phyloP scores from a whole-genome alignment of 2,113 vertebrate genomes.

The Notothenia rossii region DNA sequence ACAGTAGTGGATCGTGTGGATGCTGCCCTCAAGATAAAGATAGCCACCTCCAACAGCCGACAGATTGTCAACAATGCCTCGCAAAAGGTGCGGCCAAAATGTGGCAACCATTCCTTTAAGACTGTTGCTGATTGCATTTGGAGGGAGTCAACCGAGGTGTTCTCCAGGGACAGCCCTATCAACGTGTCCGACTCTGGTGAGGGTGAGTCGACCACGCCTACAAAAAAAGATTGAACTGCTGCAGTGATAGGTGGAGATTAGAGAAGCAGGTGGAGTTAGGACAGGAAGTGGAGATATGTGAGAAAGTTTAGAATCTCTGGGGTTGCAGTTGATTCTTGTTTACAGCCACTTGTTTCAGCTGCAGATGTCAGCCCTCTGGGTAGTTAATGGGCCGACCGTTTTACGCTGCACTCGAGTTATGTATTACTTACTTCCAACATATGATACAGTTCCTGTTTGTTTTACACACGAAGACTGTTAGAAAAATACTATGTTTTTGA shows the following conservation, averaged over 20 bases:
- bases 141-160: conserved; percentile 98
- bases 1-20: conserved; percentile 98
- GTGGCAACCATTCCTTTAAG: conserved; percentile 92
- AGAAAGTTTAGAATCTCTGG: conserved; percentile 74
- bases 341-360: conserved; percentile 87
- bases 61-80: conserved; percentile 95
- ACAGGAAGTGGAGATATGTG: conserved; percentile 34
- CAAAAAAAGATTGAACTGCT: conserved; percentile 92
- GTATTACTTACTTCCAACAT: conserved; percentile 76
- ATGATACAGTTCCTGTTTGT: conserved; percentile 64
- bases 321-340: conserved; percentile 84
- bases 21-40: conserved; percentile 97
- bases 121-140: conserved; percentile 94
- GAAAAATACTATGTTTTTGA: conserved; percentile 54
- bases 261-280: conserved; percentile 17
- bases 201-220: conserved; percentile 91
- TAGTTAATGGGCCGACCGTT: conserved; percentile 78
- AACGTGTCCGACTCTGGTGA: conserved; percentile 93
- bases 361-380: conserved; percentile 84
- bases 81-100: conserved; percentile 93
- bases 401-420: conserved; percentile 81
- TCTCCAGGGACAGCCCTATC: conserved; percentile 97
- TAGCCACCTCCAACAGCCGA: conserved; percentile 98
- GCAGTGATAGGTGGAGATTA: conserved; percentile 83
- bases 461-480: conserved; percentile 79